A percentile compares a stretch with the other conserved stretches of the same genome.
These are phyloP conservation scores for Brassicogethes aeneus DNA, from an alignment of 2,888 invertebrate species.

Conservation along the genomic window DNA sequence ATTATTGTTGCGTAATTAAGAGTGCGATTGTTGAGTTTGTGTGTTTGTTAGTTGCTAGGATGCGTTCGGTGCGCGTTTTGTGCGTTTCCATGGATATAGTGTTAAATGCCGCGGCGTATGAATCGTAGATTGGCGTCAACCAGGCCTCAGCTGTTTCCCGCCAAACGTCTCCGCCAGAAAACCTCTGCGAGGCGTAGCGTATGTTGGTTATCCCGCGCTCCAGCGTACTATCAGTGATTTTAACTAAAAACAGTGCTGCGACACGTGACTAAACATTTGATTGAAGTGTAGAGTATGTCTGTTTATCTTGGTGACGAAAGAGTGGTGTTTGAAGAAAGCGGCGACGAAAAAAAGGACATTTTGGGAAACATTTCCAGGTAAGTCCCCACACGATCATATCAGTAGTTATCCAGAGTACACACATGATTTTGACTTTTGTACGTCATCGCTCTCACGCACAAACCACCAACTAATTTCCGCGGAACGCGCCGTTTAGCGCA, in stretches of 20 bases:
- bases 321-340: conserved; percentile 45
- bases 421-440: conserved; percentile 37
- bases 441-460: conserved; percentile 14
- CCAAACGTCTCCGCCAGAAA: conserved; percentile 58
- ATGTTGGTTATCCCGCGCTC: conserved; percentile 40
- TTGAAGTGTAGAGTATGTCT: conserved; percentile 40
- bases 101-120: conserved; percentile 32
- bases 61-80: not conserved
- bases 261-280: conserved; percentile 11
- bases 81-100: not conserved
- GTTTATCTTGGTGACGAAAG: conserved; percentile 45
- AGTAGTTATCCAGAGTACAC: conserved; percentile 24
- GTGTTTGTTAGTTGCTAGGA: not conserved
- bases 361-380: conserved; percentile 44
- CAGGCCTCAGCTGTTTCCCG: conserved; percentile 61
- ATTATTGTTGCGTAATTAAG: conserved; percentile 3
- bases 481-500: too few species aligned
- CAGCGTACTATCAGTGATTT: conserved; percentile 27
- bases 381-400: conserved; percentile 29
- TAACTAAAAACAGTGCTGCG: conserved; percentile 8
- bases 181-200: conserved; percentile 49
- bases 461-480: too few species aligned
- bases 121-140: conserved; percentile 41
- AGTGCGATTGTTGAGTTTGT: not conserved
- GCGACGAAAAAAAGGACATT: conserved; percentile 46